Evolutionary conservation across 2,888 invertebrate genomes (phyloP), one percentile per base, ranked within the genome.

Genomic region (Eupithecia exiguata): DNA sequence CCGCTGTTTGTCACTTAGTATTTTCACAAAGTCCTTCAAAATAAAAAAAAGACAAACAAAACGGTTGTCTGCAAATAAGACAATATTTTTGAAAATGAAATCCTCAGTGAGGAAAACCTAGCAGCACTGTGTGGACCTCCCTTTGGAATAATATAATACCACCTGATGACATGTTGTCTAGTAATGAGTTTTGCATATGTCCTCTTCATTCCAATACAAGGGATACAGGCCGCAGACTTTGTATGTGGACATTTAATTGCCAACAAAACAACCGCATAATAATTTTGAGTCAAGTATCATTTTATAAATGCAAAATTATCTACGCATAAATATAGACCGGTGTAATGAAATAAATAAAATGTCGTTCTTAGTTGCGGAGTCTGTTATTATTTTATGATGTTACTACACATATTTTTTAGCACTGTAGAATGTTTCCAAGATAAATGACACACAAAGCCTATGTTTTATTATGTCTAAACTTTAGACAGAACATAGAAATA

Each of bases 221-320:
- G 14, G 58, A 58, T 58, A 58, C 25, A 21, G n/a, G 18, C 62
- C 21, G 35, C 72, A 74, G 72, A 83, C 84, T 83, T 80, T 83
- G 82, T 85, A 82, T 69, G 75, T 63, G 72, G 74, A 75, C 77
- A 77, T 84, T 58, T 58, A 83, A 85, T 85, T 84, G 83, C 80
- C 78, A 72, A 46, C 78, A 75, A 58, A 58, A 58, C 58, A 58
- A 25, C 58, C 58, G 25, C 81, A 67, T 84, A 84, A 84, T 84
- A 83, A 84, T 80, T n/a, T n/a, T 80, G 80, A 81, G 77, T 77
- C 78, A 75, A 74, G 82, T 81, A 84, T 81, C 81, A 81, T 82
- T 84, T 83, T 74, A 86, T 86, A 84, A 84, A 87, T 84, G 85
- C 85, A 83, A 84, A 86, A 87, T 86, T 85, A 82, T 84, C 80